Conservation (phyloP, 2,888 invertebrate genomes). For the Chrysolina haemoptera region DNA sequence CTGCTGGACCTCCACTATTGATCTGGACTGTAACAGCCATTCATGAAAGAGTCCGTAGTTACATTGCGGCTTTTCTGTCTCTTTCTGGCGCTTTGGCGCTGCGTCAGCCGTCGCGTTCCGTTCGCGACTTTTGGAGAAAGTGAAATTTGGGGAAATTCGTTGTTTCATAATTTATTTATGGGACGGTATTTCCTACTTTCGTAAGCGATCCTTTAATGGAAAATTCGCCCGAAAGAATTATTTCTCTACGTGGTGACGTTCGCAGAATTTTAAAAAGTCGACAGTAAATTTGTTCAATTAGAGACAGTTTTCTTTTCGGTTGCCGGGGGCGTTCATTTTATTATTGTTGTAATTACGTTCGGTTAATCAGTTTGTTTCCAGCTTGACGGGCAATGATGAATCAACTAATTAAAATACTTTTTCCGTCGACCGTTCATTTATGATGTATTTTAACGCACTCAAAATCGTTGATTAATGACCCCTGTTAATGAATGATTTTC, state of each 20-base stretch:
- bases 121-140: conserved; percentile 48
- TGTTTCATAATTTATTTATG: conserved; percentile 37
- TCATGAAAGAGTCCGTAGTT: conserved; percentile 61
- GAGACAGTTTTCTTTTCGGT: neutral
- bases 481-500: too few relatives aligned
- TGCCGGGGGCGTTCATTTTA: neutral
- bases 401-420: too few relatives aligned
- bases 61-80: conserved; percentile 60
- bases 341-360: neutral
- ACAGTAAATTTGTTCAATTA: neutral
- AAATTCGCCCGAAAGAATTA: conserved; percentile 5
- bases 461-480: too few relatives aligned
- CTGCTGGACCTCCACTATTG: conserved; percentile 62
- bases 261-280: conserved; percentile 9
- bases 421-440: too few relatives aligned
- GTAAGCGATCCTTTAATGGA: conserved; percentile 30
- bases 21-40: conserved; percentile 63
- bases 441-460: too few relatives aligned
- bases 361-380: neutral
- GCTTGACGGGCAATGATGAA: too few relatives aligned
- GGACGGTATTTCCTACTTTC: conserved; percentile 26
- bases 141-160: conserved; percentile 46
- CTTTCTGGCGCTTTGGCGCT: conserved; percentile 47
- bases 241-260: conserved; percentile 10
- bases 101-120: conserved; percentile 47